Base-by-base conservation (phyloP, 2,888 invertebrate genomes). In the Eudasyphora cyanicolor region DNA sequence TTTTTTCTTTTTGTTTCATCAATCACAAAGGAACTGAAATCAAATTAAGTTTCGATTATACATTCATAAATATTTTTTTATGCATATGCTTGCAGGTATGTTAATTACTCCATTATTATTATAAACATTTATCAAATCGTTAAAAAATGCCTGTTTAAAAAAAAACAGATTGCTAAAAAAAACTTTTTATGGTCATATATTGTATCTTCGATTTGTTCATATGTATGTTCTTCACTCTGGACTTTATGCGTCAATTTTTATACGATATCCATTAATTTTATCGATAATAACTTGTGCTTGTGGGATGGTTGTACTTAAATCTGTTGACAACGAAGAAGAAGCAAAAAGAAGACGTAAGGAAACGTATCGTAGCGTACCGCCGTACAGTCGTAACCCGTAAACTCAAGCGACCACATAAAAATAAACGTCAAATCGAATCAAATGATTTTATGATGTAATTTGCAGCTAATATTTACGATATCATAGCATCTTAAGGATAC, bases 381-480 rank as follows among this genome's bases (percentile, higher is more conserved):
- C 35, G 35, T 7, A 8, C 10, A 21, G 51, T 35, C 45, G 45
- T 24, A 57, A 24, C 57, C 57, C 24, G 12, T 57, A 57, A 21
- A 51, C 21, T 17, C 21, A 6, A n/a, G n/a, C n/a, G n/a, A 54
- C 27, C 7, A 64, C 75, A 88, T 86, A 86, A 89, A 89, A 90
- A 89, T 90, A 90, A 91, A 91, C 91, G 90, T 90, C 90, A 91
- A 91, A 91, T 90, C 90, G 89, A 91, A 91, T 91, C 90, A 91
- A 91, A 91, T 91, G 90, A 89, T 90, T 90, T 91, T 91, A 91
- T 91, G 91, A 91, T 90, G 90, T 91, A 90, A 91, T 91, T 91
- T 91, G 91, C 78, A 87, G 89, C 91, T 91, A 91, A 91, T 91
- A 91, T 91, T 91, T 91, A 91, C 91, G 91, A 91, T 91, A 90